These are phyloP conservation scores for Rhopalosiphum maidis DNA, from an alignment of 1,140 invertebrate genomes.

Conservation along the genomic window DNA sequence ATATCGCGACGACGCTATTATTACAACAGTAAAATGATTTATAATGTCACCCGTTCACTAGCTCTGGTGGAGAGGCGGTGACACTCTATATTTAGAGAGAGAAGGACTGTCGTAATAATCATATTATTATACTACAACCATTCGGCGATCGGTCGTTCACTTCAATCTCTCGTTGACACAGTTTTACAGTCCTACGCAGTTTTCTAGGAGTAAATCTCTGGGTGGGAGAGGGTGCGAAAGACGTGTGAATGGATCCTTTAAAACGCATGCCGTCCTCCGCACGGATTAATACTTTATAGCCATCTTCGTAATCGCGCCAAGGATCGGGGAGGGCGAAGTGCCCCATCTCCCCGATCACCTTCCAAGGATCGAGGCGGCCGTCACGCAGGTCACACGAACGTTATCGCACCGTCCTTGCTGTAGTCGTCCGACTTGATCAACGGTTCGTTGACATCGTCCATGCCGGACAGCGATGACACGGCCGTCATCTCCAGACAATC, in stretches of 20 bases:
- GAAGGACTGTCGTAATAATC: background rate
- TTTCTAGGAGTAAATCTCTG: background rate
- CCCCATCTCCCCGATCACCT: too few species aligned
- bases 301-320: too few species aligned
- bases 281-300: background rate
- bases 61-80: background rate
- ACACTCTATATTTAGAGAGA: background rate
- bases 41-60: background rate
- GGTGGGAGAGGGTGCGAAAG: background rate
- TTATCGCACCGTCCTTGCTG: conserved; percentile 31
- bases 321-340: background rate
- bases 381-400: conserved; percentile 24
- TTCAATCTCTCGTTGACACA: background rate
- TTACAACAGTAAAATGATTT: conserved; percentile 12
- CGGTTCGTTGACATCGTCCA: conserved; percentile 49
- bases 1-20: background rate
- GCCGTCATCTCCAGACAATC: conserved; percentile 43
- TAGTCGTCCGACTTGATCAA: background rate
- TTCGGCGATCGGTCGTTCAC: background rate
- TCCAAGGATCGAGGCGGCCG: too few species aligned
- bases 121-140: background rate
- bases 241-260: too few species aligned
- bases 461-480: background rate
- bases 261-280: background rate
- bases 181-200: background rate